Evolutionary conservation across 2,888 invertebrate genomes (phyloP), one percentile per base, ranked within the genome.

Genomic region (Horisme vitalbata): DNA sequence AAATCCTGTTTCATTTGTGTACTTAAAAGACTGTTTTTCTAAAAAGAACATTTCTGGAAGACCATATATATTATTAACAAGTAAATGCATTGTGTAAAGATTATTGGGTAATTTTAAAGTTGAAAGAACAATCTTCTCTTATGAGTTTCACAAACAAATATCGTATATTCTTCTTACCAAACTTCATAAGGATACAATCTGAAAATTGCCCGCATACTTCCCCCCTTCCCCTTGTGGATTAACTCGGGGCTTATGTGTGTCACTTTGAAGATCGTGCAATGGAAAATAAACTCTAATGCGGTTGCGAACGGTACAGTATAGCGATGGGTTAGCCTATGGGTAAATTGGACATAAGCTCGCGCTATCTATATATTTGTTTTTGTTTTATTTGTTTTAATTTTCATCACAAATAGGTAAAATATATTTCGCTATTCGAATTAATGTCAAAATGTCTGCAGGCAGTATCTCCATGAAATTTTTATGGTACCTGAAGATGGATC

Each of bases 301-400:
- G 9, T 9, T 14, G 2, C 10, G 6, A 24, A n/a, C 9, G 63
- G 69, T 72, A 71, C 7, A 24, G 4, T 23, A 7, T 35, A 1
- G 23, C n/a, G n/a, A n/a, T 23, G 2, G 4, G 8, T 18, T 18
- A 5, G 18, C 18, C 1, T 18, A 6, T 18, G 23, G 1, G 7
- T 23, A 23, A 8, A 23, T n/a, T 2, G 18, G 18, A 6, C 6
- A 2, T 18, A 18, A 5, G 2, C 18, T 18, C 15, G n/a, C n/a
- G n/a, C n/a, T n/a, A n/a, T n/a, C n/a, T n/a, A n/a, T n/a, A n/a
- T n/a, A n/a, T n/a, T n/a, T n/a, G n/a, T n/a, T n/a, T n/a, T n/a
- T n/a, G n/a, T n/a, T n/a, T n/a, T n/a, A n/a, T n/a, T n/a, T n/a
- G n/a, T n/a, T n/a, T n/a, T n/a, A n/a, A n/a, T n/a, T n/a, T n/a